Evolutionary conservation across 2,888 invertebrate genomes (phyloP).

Genomic region (Drosophila histrio): DNA sequence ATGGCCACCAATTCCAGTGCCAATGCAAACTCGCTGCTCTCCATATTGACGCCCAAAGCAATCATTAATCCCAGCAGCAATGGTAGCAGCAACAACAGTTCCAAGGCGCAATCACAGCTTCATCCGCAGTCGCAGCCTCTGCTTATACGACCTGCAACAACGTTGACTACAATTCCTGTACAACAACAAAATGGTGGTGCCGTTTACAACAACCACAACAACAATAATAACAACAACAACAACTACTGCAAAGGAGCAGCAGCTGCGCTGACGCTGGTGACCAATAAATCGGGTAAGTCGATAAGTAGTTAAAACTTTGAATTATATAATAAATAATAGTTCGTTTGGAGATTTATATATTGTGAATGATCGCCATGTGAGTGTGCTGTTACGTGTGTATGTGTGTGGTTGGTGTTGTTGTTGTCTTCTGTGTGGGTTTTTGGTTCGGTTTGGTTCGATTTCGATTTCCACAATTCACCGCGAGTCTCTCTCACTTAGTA

Average conservation of each 20-base stretch:
- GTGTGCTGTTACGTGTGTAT: too few species aligned
- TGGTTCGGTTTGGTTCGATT: conserved; percentile 23
- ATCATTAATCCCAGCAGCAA: conserved; percentile 15
- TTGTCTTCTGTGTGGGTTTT: conserved; percentile 12
- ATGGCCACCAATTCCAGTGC: conserved; percentile 28
- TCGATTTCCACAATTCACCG: conserved; percentile 39
- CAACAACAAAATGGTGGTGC: conserved; percentile 27
- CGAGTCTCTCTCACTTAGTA: conserved; percentile 54
- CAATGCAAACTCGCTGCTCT: conserved; percentile 23
- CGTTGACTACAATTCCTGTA: conserved; percentile 18
- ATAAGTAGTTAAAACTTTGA: neutral
- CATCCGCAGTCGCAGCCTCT: conserved; percentile 19
- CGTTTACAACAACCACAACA: neutral
- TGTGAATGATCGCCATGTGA: too few species aligned
- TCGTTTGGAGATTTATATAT: too few species aligned
- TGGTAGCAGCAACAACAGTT: conserved; percentile 2
- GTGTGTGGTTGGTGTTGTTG: neutral
- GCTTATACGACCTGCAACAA: conserved; percentile 24
- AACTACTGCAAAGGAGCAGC: conserved; percentile 13
- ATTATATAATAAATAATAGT: too few species aligned
- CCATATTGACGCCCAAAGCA: conserved; percentile 36
- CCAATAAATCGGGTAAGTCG: conserved; percentile 39
- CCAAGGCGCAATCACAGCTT: conserved; percentile 6
- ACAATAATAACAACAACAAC: neutral
- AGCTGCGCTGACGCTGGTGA: conserved; percentile 17